Conservation (phyloP, 2,797 vertebrate species). For the Mormyrops boulengeri region DNA sequence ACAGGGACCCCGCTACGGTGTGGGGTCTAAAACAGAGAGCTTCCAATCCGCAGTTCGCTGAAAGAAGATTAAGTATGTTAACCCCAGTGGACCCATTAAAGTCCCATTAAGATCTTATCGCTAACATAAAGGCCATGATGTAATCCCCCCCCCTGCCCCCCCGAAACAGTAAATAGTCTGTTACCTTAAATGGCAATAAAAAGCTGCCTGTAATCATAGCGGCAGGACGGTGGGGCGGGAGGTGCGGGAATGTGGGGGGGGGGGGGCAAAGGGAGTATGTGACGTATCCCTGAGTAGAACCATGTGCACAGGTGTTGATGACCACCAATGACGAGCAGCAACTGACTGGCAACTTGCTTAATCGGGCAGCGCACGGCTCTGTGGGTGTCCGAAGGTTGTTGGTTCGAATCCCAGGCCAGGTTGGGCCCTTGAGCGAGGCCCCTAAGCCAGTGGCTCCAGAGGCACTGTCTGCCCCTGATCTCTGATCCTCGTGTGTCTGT, state of each 20-base stretch:
- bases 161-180: neutral
- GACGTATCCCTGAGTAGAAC: neutral
- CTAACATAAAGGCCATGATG: neutral
- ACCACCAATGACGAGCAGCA: neutral
- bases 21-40: neutral
- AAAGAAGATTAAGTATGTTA: slow-evolving; percentile 6
- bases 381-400: neutral
- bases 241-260: neutral
- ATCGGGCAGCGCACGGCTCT: neutral
- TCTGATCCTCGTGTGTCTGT: neutral
- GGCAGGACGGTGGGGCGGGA: neutral
- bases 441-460: neutral
- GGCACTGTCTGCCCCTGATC: neutral
- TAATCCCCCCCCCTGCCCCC: neutral
- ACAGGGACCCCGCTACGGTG: neutral
- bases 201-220: neutral
- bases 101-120: neutral
- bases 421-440: neutral
- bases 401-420: neutral
- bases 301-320: neutral
- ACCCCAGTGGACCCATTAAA: neutral
- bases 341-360: neutral
- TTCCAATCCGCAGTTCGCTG: neutral
- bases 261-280: neutral
- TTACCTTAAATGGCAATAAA: neutral